These are phyloP conservation scores for Desmodus rotundus DNA, from an alignment of 2,113 vertebrate genomes.

Conservation along the genomic window DNA sequence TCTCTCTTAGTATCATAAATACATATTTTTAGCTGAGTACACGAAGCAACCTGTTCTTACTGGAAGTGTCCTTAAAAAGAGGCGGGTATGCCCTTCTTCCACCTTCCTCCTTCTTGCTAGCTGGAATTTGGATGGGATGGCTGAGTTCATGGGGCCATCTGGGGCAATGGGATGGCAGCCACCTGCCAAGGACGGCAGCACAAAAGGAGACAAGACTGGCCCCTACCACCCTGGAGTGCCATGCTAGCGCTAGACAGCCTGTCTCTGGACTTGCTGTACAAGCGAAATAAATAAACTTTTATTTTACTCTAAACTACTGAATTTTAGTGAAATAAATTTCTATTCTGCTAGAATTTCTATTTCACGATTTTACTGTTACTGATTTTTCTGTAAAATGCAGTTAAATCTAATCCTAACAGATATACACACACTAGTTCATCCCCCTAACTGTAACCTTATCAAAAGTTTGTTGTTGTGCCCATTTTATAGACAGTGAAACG, in stretches of 20 bases:
- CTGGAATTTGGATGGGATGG: background rate
- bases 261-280: background rate
- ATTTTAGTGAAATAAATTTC: background rate
- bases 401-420: background rate
- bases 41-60: background rate
- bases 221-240: background rate
- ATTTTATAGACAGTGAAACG: background rate
- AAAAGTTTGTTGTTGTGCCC: background rate
- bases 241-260: background rate
- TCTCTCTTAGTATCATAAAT: background rate
- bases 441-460: background rate
- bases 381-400: background rate
- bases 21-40: background rate
- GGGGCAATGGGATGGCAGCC: background rate
- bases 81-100: background rate
- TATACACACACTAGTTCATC: background rate
- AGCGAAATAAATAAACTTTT: background rate
- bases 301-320: background rate
- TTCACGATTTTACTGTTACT: background rate
- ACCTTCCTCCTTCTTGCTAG: background rate
- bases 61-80: background rate
- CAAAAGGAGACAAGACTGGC: background rate
- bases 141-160: background rate
- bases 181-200: background rate
- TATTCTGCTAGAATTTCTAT: background rate